Conservation (phyloP, 2,113 vertebrate genomes). For the pig (Sus scrofa) region T2T-Sscrofa CM000824.6:177683501-177684000, state of each 20-base stretch:
- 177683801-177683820: not conserved
- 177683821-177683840: not conserved
- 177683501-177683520: not conserved
- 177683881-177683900: constrained; percentile 35
- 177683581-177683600: not conserved
- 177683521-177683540: not conserved
- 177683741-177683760: not conserved
- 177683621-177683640: not conserved
- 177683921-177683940: not conserved
- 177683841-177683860: not conserved
- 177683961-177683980: not conserved
- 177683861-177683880: not conserved
- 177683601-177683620: not conserved
- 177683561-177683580: not conserved
- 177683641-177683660: not conserved
- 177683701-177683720: not conserved
- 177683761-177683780: not conserved
- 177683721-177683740: not conserved
- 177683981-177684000: not conserved
- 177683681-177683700: not conserved
- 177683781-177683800: not conserved
- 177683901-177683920: constrained; percentile 4
- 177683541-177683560: not conserved
- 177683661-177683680: not conserved
- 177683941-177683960: not conserved